Percentiles rank a stretch among this genome's conserved stretches.
Conservation (phyloP, 2,113 vertebrate genomes). For the western clawed frog (Xenopus tropicalis) region UCB_Xtro_10.0 CM004444.2:99748501-99749000, state of each 20-base stretch:
- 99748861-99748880: slow-evolving; percentile 33
- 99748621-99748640: no score
- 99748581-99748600: no score
- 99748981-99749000: slow-evolving; percentile 3
- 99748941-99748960: slow-evolving; percentile 32
- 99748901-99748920: background rate
- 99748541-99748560: no score
- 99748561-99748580: no score
- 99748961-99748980: slow-evolving; percentile 1
- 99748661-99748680: no score
- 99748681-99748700: no score
- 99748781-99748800: no score
- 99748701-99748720: slow-evolving; percentile 15
- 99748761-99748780: no score
- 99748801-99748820: background rate
- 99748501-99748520: no score
- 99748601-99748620: no score
- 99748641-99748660: no score
- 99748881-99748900: background rate
- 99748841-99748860: slow-evolving; percentile 1
- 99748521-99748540: no score
- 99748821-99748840: background rate
- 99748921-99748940: background rate
- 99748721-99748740: slow-evolving; percentile 3
- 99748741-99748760: background rate